Evolutionary conservation across 2,888 invertebrate genomes (phyloP).

Genomic region (Trypoxylon attenuatum): DNA sequence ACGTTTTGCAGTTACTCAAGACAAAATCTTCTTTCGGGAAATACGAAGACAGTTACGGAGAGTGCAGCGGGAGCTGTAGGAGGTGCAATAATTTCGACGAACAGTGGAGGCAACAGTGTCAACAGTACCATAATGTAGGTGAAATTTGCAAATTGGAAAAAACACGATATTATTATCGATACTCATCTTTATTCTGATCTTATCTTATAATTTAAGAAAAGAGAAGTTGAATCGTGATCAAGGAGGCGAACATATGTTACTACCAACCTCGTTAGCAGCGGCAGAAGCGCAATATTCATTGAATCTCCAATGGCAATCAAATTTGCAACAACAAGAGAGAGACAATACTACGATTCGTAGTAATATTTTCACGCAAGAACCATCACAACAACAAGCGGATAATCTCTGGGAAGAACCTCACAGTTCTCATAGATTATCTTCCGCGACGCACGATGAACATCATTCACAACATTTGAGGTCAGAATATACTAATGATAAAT

Average conservation of each 20-base stretch:
- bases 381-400: slow-evolving; percentile 60
- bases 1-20: slow-evolving; percentile 85
- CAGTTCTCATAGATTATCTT: slow-evolving; percentile 51
- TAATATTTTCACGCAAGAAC: slow-evolving; percentile 62
- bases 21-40: slow-evolving; percentile 88
- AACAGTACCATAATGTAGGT: slow-evolving; percentile 58
- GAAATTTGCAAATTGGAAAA: slow-evolving; percentile 9
- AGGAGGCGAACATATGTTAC: slow-evolving; percentile 59
- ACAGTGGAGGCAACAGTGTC: slow-evolving; percentile 52
- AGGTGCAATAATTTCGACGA: slow-evolving; percentile 55
- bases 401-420: slow-evolving; percentile 66
- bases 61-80: slow-evolving; percentile 44
- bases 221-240: slow-evolving; percentile 69
- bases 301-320: slow-evolving; percentile 63
- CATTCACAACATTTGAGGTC: slow-evolving; percentile 59
- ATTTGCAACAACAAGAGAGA: slow-evolving; percentile 62
- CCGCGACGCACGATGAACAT: slow-evolving; percentile 53
- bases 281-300: slow-evolving; percentile 65
- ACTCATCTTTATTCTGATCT: background rate
- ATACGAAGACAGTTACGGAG: slow-evolving; percentile 78
- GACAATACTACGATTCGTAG: slow-evolving; percentile 55
- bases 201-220: slow-evolving; percentile 51
- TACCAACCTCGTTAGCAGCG: slow-evolving; percentile 52
- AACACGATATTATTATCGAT: background rate
- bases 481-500: background rate